These are phyloP conservation scores for Argynnis bischoffii DNA, from an alignment of 2,888 invertebrate genomes.

Conservation along the genomic window DNA sequence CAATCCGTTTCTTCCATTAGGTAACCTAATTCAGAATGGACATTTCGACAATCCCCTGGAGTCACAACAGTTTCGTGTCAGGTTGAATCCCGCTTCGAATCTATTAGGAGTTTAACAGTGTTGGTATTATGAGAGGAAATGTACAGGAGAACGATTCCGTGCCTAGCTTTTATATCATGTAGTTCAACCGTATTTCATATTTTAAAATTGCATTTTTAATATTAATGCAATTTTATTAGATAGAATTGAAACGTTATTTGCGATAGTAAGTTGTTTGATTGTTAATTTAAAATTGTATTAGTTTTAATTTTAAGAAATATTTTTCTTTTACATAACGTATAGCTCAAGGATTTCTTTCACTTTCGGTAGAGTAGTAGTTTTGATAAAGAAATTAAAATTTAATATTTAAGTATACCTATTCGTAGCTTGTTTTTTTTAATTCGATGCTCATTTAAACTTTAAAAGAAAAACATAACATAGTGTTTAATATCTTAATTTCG, in stretches of 20 bases:
- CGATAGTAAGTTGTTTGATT: neutral
- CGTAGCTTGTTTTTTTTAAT: too few species aligned
- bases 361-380: too few species aligned
- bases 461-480: too few species aligned
- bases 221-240: neutral
- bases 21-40: conserved; percentile 39
- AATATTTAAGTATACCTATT: too few species aligned
- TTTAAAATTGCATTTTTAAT: conserved; percentile 20
- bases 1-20: conserved; percentile 30
- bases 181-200: conserved; percentile 23
- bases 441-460: too few species aligned
- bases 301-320: too few species aligned
- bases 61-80: conserved; percentile 38
- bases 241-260: neutral
- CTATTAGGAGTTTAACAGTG: conserved; percentile 48
- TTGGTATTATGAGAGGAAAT: conserved; percentile 40
- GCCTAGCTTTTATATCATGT: conserved; percentile 26
- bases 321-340: too few species aligned
- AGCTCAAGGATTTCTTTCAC: too few species aligned
- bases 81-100: conserved; percentile 44
- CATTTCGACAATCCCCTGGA: conserved; percentile 39
- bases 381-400: too few species aligned
- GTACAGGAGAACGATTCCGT: conserved; percentile 32
- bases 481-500: too few species aligned
- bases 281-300: too few species aligned